Base-by-base conservation (phyloP, 1,140 invertebrate species). In the Bombus consobrinus region DNA sequence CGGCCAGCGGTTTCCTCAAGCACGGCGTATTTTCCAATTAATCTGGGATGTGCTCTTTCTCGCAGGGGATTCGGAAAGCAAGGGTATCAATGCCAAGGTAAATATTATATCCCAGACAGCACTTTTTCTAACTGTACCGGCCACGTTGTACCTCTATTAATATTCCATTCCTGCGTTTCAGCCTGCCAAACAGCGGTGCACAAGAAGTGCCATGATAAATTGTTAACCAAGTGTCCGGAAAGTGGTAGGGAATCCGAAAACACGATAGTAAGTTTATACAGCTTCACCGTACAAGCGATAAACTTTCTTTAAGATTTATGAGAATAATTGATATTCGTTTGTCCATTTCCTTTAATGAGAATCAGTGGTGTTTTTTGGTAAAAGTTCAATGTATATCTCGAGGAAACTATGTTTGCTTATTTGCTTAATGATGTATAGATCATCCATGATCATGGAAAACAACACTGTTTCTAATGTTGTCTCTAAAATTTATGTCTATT, bases 141-240 rank as follows among this genome's bases (percentile, higher is more conserved):
- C 68, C 39, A 53, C 47, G 22, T 86, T 75, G 53, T 32, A 68
- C 69, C 43, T 32, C 86, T 76, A 86, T 85, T 79, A 87, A 88
- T 86, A 62, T 96, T 96, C 81, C 94, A 98, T 15, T 90, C 43
- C 15, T 28, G 32, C 32, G 53, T 96, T 96, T 82, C 94, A 98
- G 98, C 97, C 81, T 99, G 99, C 94, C 98, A 99, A 95, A 99
- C 98, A 83, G 98, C 98, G 3, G 99, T 99, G 9, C 99, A 99
- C 94, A 99, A 99, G 95, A 98, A 98, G 93, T 99, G 99, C 93
- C 99, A 99, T 94, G 97, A 98, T 89, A 99, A 99, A 95, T 96
- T 99, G 87, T 96, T 99, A 32, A 98, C 98, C 39, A 99, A 98
- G 94, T 99, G 99, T 96, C 98, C 98, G 2, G 98, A 98, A 71